These are phyloP conservation scores for Vireo altiloquus DNA, from an alignment of 2,113 vertebrate genomes.

Conservation along the genomic window DNA sequence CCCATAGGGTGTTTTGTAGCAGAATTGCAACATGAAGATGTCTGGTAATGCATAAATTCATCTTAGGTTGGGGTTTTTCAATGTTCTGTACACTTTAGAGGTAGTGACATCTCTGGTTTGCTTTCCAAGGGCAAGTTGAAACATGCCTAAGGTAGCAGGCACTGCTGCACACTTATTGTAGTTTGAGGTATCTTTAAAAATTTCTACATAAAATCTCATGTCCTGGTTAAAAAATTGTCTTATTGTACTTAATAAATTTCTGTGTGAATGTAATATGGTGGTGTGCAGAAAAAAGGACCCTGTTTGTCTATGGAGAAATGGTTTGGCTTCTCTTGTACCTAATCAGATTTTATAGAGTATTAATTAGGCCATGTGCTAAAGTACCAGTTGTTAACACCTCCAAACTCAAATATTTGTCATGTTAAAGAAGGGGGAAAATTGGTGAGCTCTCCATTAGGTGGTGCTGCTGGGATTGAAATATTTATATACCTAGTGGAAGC, in stretches of 20 bases:
- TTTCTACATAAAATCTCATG: not conserved
- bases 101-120: not conserved
- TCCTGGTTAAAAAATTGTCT: not conserved
- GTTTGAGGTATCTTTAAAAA: not conserved
- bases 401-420: slow-evolving; percentile 12
- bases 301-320: not conserved
- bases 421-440: not conserved
- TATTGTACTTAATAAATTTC: not conserved
- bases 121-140: not conserved
- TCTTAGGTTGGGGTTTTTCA: not conserved
- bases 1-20: not conserved
- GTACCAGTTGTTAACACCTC: slow-evolving; percentile 22
- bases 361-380: slow-evolving; percentile 4
- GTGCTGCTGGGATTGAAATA: slow-evolving; percentile 66
- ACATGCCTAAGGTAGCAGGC: not conserved
- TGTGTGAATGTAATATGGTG: not conserved
- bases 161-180: not conserved
- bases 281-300: not conserved
- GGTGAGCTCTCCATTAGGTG: slow-evolving; percentile 62
- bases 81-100: not conserved
- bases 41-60: not conserved
- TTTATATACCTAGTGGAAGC: not conserved
- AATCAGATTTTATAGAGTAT: not conserved
- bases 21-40: not conserved
- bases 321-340: not conserved